Base-by-base conservation (phyloP, 2,113 vertebrate species). In the Pitta sordida region DNA sequence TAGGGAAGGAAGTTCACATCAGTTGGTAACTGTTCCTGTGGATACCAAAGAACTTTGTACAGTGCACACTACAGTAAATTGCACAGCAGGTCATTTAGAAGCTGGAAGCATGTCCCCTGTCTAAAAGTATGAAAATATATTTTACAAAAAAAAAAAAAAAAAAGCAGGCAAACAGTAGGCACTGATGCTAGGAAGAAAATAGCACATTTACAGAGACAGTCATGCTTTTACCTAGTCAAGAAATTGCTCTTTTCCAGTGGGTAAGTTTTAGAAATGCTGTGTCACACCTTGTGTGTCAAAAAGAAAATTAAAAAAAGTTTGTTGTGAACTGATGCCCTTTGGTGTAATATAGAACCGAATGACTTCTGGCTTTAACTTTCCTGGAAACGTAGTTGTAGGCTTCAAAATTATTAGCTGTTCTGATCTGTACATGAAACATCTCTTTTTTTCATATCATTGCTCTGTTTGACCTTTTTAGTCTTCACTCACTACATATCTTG, bases 1-100 rank as follows among this genome's bases (percentile, higher is more conserved):
- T 92, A 95, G 96, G 97, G 96, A 97, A 97, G 94, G 96, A 96
- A 97, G 96, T 96, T 96, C 96, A 96, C 88, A 96, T 94, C 88
- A 87, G 95, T 94, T 97, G 88, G 83, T 96, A 94, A 95, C 93
- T 94, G 96, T 97, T 97, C 94, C 96, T 97, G 87, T 95, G 92
- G 96, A 97, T 97, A 96, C 95, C 80, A 44, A 87, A 89, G 93
- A 96, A 97, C 94, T 96, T 94, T 92, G 83, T 95, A 91, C 91
- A 91, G 78, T 83, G 76, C 92, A 92, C 58, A 24, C 74, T 91
- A 46, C 68, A 86, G 69, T 83, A 74, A 70, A 94, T 94, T 88
- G 71, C 68, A 69, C 67, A 78, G 76, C 46, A 73, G 44, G 75
- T 96, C 77, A 74, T 74, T 91, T 79, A 94, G 51, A 77, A 96